A percentile compares a stretch with the other conserved stretches of the same genome.
phyloP scores from a whole-genome alignment of 2,797 vertebrate species.

The Rhynchotus rufescens region DNA sequence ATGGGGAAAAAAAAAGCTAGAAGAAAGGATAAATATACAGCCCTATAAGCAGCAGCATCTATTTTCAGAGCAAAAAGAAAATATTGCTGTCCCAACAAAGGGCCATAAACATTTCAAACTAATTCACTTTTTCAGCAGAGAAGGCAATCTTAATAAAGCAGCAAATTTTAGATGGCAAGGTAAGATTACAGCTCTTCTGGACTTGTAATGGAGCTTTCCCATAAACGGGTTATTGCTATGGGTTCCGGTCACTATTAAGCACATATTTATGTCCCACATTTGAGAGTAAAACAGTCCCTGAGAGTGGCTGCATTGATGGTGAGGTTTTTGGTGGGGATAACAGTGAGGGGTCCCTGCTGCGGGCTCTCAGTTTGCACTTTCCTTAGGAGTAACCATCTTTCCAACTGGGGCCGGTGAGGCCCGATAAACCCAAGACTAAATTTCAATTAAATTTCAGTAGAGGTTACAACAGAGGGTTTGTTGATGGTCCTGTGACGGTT shows the following conservation, averaged over 20 bases:
- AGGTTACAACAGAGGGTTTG: neutral
- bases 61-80: constrained; percentile 49
- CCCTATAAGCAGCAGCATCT: constrained; percentile 19
- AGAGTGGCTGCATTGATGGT: neutral
- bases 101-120: constrained; percentile 66
- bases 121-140: constrained; percentile 3
- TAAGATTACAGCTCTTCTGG: constrained; percentile 41
- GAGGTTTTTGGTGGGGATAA: constrained; percentile 1
- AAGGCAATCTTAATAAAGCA: constrained; percentile 59
- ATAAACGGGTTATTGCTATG: constrained; percentile 8
- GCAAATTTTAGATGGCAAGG: constrained; percentile 36
- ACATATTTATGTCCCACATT: constrained; percentile 26
- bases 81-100: constrained; percentile 63
- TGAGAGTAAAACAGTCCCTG: constrained; percentile 43
- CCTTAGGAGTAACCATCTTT: neutral
- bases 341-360: neutral
- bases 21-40: constrained; percentile 28
- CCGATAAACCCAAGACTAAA: neutral
- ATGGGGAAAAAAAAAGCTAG: constrained; percentile 34
- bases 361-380: fast-evolving
- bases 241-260: constrained; percentile 2
- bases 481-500: neutral
- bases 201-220: constrained; percentile 12
- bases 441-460: neutral
- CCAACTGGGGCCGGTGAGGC: neutral